These are phyloP conservation scores for Puma concolor DNA, from an alignment of 2,113 vertebrate genomes.

Conservation along the genomic window DNA sequence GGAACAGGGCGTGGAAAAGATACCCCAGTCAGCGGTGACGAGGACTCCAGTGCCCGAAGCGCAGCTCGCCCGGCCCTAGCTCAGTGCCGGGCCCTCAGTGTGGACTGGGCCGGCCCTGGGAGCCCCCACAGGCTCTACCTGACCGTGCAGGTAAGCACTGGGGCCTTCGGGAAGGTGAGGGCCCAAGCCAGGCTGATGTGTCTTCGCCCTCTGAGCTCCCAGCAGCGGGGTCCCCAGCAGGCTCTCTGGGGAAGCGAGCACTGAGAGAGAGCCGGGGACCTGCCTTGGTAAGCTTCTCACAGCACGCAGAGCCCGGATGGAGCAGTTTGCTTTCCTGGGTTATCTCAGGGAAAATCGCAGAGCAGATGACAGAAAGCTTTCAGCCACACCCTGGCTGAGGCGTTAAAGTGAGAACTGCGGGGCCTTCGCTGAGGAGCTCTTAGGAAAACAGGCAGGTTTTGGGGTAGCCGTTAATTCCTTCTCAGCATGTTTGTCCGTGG, in stretches of 20 bases:
- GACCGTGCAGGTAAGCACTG: constrained; percentile 76
- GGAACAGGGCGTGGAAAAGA: constrained; percentile 74
- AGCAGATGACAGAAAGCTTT: background rate
- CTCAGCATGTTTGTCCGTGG: fast-evolving
- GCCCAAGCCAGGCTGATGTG: background rate
- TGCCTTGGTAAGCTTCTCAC: background rate
- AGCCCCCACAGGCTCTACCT: constrained; percentile 73
- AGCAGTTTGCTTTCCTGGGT: constrained; percentile 5
- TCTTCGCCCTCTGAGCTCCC: background rate
- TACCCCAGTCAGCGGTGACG: constrained; percentile 75
- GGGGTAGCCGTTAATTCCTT: background rate
- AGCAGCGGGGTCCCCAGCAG: no score
- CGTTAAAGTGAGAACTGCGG: background rate
- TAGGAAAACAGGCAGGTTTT: background rate
- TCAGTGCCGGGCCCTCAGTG: constrained; percentile 84
- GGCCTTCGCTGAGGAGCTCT: background rate
- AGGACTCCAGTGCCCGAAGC: constrained; percentile 80
- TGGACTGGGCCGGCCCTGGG: constrained; percentile 81
- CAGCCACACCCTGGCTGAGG: background rate
- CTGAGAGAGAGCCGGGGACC: background rate
- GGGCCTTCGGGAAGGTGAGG: background rate
- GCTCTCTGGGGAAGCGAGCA: background rate
- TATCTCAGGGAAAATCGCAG: background rate
- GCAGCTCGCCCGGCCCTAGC: constrained; percentile 83
- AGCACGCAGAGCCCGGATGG: background rate